phyloP scores from a whole-genome alignment of 2,113 vertebrate species.

The Thunnus maccoyii region DNA sequence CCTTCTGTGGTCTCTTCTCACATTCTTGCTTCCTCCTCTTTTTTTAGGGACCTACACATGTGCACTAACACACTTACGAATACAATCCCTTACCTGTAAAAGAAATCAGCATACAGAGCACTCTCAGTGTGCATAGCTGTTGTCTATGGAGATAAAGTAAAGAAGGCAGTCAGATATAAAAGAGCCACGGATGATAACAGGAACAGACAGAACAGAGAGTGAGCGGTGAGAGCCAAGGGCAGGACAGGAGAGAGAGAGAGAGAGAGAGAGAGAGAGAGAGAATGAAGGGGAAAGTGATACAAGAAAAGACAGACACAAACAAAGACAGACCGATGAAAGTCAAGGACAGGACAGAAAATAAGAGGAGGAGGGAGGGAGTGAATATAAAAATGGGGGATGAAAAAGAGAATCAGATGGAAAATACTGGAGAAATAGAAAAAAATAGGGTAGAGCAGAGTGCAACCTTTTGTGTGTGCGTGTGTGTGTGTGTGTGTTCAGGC shows the following conservation, averaged over 20 bases:
- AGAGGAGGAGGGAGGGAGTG: not conserved
- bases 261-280: not conserved
- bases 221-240: slow-evolving; percentile 57
- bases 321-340: slow-evolving; percentile 37
- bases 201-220: slow-evolving; percentile 53
- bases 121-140: not conserved
- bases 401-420: not conserved
- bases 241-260: not conserved
- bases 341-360: slow-evolving; percentile 49
- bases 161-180: slow-evolving; percentile 42
- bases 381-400: slow-evolving; percentile 1
- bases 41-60: not conserved
- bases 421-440: not conserved
- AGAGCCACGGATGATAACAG: slow-evolving; percentile 42
- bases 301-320: slow-evolving; percentile 23
- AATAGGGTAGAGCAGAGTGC: not conserved
- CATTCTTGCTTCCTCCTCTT: not conserved
- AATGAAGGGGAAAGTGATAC: slow-evolving; percentile 13
- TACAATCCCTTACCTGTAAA: slow-evolving; percentile 29
- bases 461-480: slow-evolving; percentile 6
- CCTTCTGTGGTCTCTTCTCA: not conserved
- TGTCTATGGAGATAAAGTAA: slow-evolving; percentile 53
- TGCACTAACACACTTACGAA: slow-evolving; percentile 14
- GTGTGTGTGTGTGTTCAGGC: slow-evolving; percentile 21
- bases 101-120: slow-evolving; percentile 25